phyloP scores from a whole-genome alignment of 2,888 invertebrate genomes.

The Xanthorhoe spadicearia region DNA sequence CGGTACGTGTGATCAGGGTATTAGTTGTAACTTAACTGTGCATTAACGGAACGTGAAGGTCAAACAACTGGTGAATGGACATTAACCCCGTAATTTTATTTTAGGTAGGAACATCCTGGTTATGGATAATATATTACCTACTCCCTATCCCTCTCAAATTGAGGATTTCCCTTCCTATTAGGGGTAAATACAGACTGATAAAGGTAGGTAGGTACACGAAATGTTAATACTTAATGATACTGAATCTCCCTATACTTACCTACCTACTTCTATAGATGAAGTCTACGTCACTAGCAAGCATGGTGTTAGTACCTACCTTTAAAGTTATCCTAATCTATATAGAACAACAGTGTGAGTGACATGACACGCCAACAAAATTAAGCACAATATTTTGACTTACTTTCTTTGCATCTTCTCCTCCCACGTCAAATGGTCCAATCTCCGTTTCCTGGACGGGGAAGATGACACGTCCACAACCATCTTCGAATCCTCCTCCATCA shows the following conservation, averaged over 20 bases:
- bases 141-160: too few species aligned
- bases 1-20: too few species aligned
- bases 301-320: background rate
- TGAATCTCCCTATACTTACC: too few species aligned
- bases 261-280: too few species aligned
- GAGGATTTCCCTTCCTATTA: too few species aligned
- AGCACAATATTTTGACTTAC: slow-evolving; percentile 82
- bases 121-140: too few species aligned
- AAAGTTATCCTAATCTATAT: too few species aligned
- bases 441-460: slow-evolving; percentile 85
- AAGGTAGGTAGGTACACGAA: too few species aligned
- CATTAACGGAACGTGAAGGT: slow-evolving; percentile 44
- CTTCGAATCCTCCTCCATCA: slow-evolving; percentile 70
- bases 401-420: slow-evolving; percentile 95
- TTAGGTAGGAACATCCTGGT: too few species aligned
- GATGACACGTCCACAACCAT: slow-evolving; percentile 66
- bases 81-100: too few species aligned
- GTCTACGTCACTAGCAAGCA: background rate
- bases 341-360: slow-evolving; percentile 32
- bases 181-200: too few species aligned
- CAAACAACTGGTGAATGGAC: slow-evolving; percentile 26
- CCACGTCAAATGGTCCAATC: slow-evolving; percentile 93
- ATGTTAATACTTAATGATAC: too few species aligned
- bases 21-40: slow-evolving; percentile 17
- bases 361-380: slow-evolving; percentile 59